Percentiles rank a stretch among this genome's conserved stretches.
Conservation (phyloP, 1,140 invertebrate genomes). For the Himalopsyche phryganea region DNA sequence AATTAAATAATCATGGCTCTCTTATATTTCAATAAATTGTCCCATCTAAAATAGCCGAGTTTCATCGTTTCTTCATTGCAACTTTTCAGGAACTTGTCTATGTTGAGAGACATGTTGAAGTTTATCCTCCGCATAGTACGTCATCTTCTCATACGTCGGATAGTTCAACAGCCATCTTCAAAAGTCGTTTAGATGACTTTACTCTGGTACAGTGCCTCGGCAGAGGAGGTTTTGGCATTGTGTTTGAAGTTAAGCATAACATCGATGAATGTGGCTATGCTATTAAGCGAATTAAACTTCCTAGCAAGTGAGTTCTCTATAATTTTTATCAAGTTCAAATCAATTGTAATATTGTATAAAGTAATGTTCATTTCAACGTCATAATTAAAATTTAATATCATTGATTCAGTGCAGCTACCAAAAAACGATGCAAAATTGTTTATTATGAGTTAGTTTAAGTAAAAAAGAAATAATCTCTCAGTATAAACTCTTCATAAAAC, state of each 20-base stretch:
- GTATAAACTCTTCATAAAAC: no score
- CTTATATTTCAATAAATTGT: no score
- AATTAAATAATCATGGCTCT: no score
- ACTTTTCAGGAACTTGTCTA: constrained; percentile 41
- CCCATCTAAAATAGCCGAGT: no score
- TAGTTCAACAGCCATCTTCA: constrained; percentile 41
- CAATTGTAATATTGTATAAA: background rate
- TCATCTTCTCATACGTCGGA: constrained; percentile 28
- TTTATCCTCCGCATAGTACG: constrained; percentile 33
- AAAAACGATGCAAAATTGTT: no score
- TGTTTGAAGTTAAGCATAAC: constrained; percentile 93
- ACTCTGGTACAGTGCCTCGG: constrained; percentile 80
- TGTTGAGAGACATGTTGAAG: constrained; percentile 46
- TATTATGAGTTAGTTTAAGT: no score
- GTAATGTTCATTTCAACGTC: background rate
- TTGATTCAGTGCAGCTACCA: no score
- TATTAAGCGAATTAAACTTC: constrained; percentile 88
- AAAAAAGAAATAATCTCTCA: no score
- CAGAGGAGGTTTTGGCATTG: constrained; percentile 94
- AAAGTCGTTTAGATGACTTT: constrained; percentile 78
- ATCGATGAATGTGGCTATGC: constrained; percentile 94
- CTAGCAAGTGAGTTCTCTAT: constrained; percentile 64
- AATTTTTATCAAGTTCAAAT: constrained; percentile 3
- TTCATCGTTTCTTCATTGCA: no score
- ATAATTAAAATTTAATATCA: no score